phyloP scores from a whole-genome alignment of 2,888 invertebrate genomes.

The Andrena praecox region DNA sequence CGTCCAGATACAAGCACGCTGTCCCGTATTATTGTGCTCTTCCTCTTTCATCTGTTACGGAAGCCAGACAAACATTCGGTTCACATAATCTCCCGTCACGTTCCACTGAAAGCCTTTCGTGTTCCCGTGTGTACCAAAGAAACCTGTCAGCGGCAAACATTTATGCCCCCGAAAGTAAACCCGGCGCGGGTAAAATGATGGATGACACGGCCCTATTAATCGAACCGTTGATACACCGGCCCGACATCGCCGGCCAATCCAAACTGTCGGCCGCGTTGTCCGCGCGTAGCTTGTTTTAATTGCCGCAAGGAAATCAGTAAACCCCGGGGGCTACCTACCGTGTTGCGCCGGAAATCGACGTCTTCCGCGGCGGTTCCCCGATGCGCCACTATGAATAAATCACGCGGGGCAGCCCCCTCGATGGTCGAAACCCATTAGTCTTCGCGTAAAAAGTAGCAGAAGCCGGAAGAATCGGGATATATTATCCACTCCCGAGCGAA shows the following conservation, averaged over 20 bases:
- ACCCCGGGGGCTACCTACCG: background rate
- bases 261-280: background rate
- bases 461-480: constrained; percentile 41
- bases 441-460: constrained; percentile 43
- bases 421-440: constrained; percentile 52
- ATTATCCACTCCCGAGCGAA: constrained; percentile 37
- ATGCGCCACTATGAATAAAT: constrained; percentile 58
- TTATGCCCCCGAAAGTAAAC: constrained; percentile 22
- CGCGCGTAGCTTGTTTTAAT: background rate
- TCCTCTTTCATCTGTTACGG: background rate
- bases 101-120: background rate
- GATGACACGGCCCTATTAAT: constrained; percentile 36
- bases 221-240: constrained; percentile 26
- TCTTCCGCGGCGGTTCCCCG: constrained; percentile 21
- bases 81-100: background rate
- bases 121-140: background rate
- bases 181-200: constrained; percentile 23
- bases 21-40: background rate
- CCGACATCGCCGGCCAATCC: background rate
- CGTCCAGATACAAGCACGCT: background rate
- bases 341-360: constrained; percentile 30
- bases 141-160: constrained; percentile 39
- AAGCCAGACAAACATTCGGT: background rate
- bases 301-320: background rate
- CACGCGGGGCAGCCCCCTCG: constrained; percentile 25